A percentile compares a stretch with the other conserved stretches of the same genome.
phyloP scores from a whole-genome alignment of 2,113 vertebrate genomes.

The Cheirogaleus medius region DNA sequence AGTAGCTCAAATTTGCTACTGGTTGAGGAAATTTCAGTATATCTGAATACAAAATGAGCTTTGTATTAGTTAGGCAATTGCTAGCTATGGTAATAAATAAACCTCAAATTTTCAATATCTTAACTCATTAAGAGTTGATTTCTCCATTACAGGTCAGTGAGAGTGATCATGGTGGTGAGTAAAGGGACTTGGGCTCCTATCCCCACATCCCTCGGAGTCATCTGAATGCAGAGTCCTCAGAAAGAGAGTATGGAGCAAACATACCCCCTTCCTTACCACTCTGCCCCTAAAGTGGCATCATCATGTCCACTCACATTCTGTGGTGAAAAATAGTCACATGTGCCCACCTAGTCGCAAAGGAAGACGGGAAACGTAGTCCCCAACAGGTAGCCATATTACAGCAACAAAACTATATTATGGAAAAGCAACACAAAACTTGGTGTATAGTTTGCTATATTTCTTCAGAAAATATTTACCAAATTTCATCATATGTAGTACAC shows the following conservation, averaged over 20 bases:
- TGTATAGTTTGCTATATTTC: not conserved
- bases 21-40: fast-evolving
- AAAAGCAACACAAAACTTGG: not conserved
- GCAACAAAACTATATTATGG: not conserved
- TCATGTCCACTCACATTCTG: not conserved
- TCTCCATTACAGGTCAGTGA: not conserved
- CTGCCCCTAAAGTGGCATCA: not conserved
- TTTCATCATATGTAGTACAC: not conserved
- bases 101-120: not conserved
- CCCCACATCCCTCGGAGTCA: not conserved
- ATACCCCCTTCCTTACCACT: not conserved
- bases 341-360: not conserved
- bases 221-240: not conserved
- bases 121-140: not conserved
- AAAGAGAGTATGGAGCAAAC: not conserved
- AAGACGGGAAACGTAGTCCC: not conserved
- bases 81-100: not conserved
- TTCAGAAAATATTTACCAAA: conserved; percentile 35
- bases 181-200: not conserved
- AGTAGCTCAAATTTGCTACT: not conserved
- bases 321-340: not conserved
- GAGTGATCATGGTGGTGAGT: not conserved
- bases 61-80: not conserved
- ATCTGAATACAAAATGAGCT: not conserved
- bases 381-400: not conserved